Evolutionary conservation across 2,113 vertebrate genomes (phyloP).

Genomic region (Mirounga angustirostris): DNA sequence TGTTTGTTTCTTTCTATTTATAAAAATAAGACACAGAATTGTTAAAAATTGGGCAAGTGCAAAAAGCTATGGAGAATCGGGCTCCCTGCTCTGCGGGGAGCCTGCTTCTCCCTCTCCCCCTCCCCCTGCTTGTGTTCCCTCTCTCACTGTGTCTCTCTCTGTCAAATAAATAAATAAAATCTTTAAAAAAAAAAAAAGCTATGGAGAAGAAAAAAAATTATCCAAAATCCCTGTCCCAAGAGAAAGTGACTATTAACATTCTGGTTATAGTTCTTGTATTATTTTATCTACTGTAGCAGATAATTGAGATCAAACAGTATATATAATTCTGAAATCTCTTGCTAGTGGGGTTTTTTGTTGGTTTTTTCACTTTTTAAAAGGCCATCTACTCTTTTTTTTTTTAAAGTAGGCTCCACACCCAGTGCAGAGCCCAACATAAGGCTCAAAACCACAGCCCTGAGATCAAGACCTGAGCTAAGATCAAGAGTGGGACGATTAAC

Average conservation of each 20-base stretch:
- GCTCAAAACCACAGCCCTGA: neutral
- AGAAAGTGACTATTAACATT: neutral
- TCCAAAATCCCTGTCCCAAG: neutral
- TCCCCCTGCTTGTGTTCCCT: too few species aligned
- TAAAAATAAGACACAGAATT: slow-evolving; percentile 28
- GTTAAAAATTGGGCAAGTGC: slow-evolving; percentile 8
- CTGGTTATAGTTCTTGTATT: neutral
- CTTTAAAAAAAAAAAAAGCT: neutral
- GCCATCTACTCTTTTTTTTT: neutral
- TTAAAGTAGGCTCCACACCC: neutral
- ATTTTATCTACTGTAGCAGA: slow-evolving; percentile 36
- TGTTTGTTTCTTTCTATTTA: neutral
- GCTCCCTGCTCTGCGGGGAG: too few species aligned
- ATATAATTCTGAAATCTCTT: neutral
- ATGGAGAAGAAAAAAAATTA: neutral
- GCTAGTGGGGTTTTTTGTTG: neutral
- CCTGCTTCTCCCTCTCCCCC: too few species aligned
- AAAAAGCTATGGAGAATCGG: neutral
- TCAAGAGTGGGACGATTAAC: too few species aligned
- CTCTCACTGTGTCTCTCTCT: too few species aligned
- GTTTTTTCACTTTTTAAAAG: slow-evolving; percentile 49
- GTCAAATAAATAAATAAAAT: too few species aligned
- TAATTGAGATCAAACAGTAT: neutral
- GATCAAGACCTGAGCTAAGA: neutral
- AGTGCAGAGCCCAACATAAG: neutral